Conservation (phyloP, 2,797 vertebrate species). For the Leontocebus nigricollis region DNA sequence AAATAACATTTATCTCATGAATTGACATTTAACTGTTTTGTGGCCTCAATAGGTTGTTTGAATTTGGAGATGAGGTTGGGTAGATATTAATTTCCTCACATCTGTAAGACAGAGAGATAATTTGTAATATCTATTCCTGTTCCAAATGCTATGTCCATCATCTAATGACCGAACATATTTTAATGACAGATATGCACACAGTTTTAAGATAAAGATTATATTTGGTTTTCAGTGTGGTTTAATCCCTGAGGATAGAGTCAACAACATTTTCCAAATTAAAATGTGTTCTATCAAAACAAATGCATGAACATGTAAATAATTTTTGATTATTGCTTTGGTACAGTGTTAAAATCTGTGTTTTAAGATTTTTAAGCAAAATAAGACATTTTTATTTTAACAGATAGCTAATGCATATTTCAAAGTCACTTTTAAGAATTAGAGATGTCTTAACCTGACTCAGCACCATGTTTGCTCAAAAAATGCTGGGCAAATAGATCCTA, state of each 20-base stretch:
- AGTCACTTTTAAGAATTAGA: slow-evolving; percentile 31
- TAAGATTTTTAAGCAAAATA: slow-evolving; percentile 20
- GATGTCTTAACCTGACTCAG: slow-evolving; percentile 28
- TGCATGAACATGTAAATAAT: slow-evolving; percentile 32
- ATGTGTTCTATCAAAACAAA: slow-evolving; percentile 39
- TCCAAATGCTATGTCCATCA: neutral
- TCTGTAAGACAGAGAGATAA: neutral
- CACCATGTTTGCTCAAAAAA: slow-evolving; percentile 43
- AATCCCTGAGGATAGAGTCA: neutral
- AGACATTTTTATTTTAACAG: slow-evolving; percentile 41
- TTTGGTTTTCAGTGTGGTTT: neutral
- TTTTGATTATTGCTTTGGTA: neutral
- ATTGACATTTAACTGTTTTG: neutral
- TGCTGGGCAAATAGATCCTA: neutral
- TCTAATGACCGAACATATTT: slow-evolving; percentile 18
- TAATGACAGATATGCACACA: neutral
- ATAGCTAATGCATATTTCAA: neutral
- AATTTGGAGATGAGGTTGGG: neutral
- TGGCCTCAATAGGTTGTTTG: neutral
- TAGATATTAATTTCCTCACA: neutral
- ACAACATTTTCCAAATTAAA: neutral
- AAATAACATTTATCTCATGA: neutral
- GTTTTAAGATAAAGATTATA: slow-evolving; percentile 17
- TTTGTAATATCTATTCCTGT: neutral
- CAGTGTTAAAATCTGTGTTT: neutral